Base-by-base conservation (phyloP, 2,888 invertebrate genomes). In the Nomada lathburiana region DNA sequence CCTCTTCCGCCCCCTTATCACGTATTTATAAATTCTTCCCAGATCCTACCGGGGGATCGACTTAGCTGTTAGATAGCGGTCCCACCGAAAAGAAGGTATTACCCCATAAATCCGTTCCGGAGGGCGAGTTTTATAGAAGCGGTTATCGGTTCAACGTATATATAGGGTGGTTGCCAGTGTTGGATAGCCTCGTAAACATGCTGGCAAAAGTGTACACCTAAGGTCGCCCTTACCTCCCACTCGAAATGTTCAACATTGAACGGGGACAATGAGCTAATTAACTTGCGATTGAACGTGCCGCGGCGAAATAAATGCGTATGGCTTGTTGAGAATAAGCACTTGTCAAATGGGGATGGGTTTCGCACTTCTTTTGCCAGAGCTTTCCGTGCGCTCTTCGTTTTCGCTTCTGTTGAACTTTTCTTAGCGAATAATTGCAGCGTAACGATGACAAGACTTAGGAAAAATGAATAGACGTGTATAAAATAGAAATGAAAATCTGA, bases 221-320 rank as follows among this genome's bases (percentile, higher is more conserved):
- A 57, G 62, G 65, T 64, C 67, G 5, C 53, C n/a, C 36, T 36
- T 36, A 5, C 36, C 36, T 36, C 36, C 36, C 36, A 36, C 36
- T 36, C 7, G n/a, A 53, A 53, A 36, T 20, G 10, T 36, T 36
- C 7, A 53, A 53, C 20, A 57, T 65, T 67, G 78, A 76, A 76
- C 82, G 68, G 70, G 78, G 76, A 73, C 71, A 69, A 83, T 82
- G 87, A 79, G 81, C 82, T 89, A 89, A 89, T 89, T 89, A 89
- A 89, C 85, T 86, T 72, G 86, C 73, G 86, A 77, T 80, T 72
- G 26, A 53, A 16, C 42, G n/a, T 18, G 72, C 50, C 72, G 60
- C 72, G 26, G 53, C 13, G 72, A 72, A 72, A 76, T 53, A 65
- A 82, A 82, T 57, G 68, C 69, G 71, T 71, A 72, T 76, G 36